Conservation (phyloP, 2,888 invertebrate genomes). For the Leptinotarsa tumamoca region DNA sequence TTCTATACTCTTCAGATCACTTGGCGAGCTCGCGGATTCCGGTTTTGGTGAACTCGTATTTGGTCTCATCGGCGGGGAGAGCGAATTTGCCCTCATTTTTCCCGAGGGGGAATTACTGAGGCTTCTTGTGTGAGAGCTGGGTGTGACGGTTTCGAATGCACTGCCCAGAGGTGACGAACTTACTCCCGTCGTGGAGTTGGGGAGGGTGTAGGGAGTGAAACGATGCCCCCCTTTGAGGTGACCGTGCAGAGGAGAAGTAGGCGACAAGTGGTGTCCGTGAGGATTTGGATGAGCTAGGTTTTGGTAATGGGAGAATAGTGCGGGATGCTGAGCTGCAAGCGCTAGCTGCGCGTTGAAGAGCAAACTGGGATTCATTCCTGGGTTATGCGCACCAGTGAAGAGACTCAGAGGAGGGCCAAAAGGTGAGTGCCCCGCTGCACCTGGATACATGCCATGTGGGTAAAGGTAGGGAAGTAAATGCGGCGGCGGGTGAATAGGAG, state of each 20-base stretch:
- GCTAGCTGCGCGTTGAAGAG: constrained; percentile 91
- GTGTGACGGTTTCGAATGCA: constrained; percentile 91
- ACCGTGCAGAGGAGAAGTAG: constrained; percentile 75
- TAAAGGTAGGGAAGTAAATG: constrained; percentile 92
- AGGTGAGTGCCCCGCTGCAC: constrained; percentile 70
- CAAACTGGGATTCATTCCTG: constrained; percentile 83
- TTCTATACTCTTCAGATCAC: constrained; percentile 95
- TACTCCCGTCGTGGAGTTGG: constrained; percentile 69
- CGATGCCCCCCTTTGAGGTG: constrained; percentile 81
- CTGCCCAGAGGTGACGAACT: constrained; percentile 77
- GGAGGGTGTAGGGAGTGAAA: constrained; percentile 91
- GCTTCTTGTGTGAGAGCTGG: constrained; percentile 76
- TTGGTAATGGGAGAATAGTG: constrained; percentile 77
- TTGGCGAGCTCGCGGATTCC: constrained; percentile 73
- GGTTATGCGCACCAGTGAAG: constrained; percentile 73
- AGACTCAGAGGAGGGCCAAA: constrained; percentile 79
- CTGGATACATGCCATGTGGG: constrained; percentile 88
- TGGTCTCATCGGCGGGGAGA: constrained; percentile 71
- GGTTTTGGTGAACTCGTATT: constrained; percentile 70
- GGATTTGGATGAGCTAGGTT: constrained; percentile 75
- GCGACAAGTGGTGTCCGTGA: constrained; percentile 65
- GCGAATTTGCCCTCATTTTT: constrained; percentile 65
- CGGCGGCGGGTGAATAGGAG: constrained; percentile 91
- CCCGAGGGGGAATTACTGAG: constrained; percentile 73
- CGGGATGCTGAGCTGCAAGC: constrained; percentile 88